Evolutionary conservation across 2,797 vertebrate genomes (phyloP), one percentile per base, ranked within the genome.

Genomic region (Erethizon dorsatum): DNA sequence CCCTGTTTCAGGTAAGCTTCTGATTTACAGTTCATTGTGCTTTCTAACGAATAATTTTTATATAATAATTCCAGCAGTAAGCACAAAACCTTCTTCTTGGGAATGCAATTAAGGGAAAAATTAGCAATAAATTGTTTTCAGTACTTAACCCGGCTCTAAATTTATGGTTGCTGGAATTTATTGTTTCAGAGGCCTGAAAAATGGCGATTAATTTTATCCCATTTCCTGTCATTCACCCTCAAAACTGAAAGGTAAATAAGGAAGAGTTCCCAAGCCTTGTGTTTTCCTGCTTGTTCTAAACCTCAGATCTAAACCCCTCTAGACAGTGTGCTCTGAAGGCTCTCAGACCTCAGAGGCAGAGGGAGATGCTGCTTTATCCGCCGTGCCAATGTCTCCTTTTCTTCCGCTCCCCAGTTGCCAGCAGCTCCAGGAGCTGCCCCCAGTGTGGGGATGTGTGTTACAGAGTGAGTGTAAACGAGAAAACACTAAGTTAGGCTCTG

Each of bases 401-500:
- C 97, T 94, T 95, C 95, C 71, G 82, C 91, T 93, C 97, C 77
- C 8, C 28, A 12, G 4, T 28, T 93, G 95, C 97, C 2, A 0
- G 95, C 91, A 52, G 95, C 93, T 97, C 97, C 95, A 94, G 83
- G 94, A 96, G 95, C 97, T 90, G 95, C 97, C 98, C 97, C 79
- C 90, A 37, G 92, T 45, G 90, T 95, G 82, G 95, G 96, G 96
- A 97, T 95, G 97, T 94, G 97, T 96, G 96, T 97, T 97, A 95
- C 96, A 33, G 97, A 98, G 97, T 87, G 97, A 97, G 97, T 88
- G 96, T 97, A 98, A 98, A 98, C 96, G 98, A 98, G 98, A 96
- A 98, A 98, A 93, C 98, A 97, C 98, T 97, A 97, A 98, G 98
- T 98, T 98, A 98, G 97, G 97, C 88, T 93, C 97, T 98, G 98